phyloP scores from a whole-genome alignment of 2,113 vertebrate genomes.

The Eudyptes chrysolophus region DNA sequence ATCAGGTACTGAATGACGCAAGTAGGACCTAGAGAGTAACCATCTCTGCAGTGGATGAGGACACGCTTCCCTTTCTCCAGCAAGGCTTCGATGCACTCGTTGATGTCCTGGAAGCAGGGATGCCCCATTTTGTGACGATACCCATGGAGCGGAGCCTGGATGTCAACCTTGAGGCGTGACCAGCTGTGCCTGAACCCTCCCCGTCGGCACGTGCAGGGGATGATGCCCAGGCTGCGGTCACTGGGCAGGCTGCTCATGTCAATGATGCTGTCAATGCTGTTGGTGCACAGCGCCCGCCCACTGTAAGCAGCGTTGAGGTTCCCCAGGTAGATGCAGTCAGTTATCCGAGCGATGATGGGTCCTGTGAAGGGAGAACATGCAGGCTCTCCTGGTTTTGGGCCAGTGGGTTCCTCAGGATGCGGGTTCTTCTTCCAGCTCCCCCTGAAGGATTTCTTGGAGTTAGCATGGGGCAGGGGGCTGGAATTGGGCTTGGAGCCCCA shows the following conservation, averaged over 20 bases:
- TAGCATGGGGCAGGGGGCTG: constrained; percentile 64
- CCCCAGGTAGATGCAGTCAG: constrained; percentile 79
- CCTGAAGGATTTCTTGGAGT: constrained; percentile 75
- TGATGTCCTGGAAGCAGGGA: constrained; percentile 79
- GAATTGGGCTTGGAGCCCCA: constrained; percentile 66
- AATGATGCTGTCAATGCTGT: constrained; percentile 80
- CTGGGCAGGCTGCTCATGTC: constrained; percentile 78
- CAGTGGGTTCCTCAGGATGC: background rate
- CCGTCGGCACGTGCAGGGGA: constrained; percentile 76
- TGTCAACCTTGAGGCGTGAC: constrained; percentile 79
- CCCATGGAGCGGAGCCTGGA: constrained; percentile 61
- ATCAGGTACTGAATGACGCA: constrained; percentile 82
- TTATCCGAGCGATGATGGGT: constrained; percentile 75
- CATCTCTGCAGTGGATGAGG: constrained; percentile 81
- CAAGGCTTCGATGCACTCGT: constrained; percentile 78
- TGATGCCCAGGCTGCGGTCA: constrained; percentile 61
- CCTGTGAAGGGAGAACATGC: constrained; percentile 76
- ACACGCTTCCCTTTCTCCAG: constrained; percentile 77
- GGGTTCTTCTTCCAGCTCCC: constrained; percentile 55
- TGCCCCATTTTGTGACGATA: constrained; percentile 49
- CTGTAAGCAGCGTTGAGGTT: constrained; percentile 78
- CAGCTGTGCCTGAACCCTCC: constrained; percentile 78
- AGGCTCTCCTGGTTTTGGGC: constrained; percentile 6
- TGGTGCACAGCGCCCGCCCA: constrained; percentile 73
- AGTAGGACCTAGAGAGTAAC: constrained; percentile 76